Evolutionary conservation across 2,113 vertebrate species (phyloP).

Genomic region (Nothoprocta perdicaria): DNA sequence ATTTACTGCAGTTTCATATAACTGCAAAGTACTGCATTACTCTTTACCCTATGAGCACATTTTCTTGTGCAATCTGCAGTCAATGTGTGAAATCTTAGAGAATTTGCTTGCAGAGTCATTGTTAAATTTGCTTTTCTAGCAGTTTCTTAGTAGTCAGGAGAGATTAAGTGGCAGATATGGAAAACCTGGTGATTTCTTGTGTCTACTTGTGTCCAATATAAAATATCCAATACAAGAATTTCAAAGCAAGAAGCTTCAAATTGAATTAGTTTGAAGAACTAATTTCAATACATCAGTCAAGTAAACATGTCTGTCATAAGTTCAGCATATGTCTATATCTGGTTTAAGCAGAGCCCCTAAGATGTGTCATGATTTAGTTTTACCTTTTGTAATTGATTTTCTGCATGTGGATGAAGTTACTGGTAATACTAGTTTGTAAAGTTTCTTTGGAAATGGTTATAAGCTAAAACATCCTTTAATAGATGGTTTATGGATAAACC

Average conservation of each 20-base stretch:
- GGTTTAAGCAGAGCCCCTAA: not conserved
- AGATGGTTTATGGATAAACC: not conserved
- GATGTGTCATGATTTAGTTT: not conserved
- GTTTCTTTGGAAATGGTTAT: not conserved
- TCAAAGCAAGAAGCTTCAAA: not conserved
- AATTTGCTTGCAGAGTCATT: not conserved
- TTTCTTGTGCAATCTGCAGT: not conserved
- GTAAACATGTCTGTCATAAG: not conserved
- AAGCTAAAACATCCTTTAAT: not conserved
- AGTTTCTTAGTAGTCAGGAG: not conserved
- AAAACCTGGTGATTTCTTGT: not conserved
- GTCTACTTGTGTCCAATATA: not conserved
- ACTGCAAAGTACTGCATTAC: not conserved
- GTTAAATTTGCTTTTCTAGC: not conserved
- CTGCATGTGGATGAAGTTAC: not conserved
- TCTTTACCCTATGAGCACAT: not conserved
- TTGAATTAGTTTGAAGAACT: constrained; percentile 10
- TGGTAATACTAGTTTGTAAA: not conserved
- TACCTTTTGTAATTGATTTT: not conserved
- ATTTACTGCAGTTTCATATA: not conserved
- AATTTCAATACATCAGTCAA: constrained; percentile 21
- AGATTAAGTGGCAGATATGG: not conserved
- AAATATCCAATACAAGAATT: not conserved
- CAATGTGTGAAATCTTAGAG: not conserved
- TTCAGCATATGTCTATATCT: not conserved